Conservation (phyloP, 2,797 vertebrate genomes). For the Tolypeutes matacus region DNA sequence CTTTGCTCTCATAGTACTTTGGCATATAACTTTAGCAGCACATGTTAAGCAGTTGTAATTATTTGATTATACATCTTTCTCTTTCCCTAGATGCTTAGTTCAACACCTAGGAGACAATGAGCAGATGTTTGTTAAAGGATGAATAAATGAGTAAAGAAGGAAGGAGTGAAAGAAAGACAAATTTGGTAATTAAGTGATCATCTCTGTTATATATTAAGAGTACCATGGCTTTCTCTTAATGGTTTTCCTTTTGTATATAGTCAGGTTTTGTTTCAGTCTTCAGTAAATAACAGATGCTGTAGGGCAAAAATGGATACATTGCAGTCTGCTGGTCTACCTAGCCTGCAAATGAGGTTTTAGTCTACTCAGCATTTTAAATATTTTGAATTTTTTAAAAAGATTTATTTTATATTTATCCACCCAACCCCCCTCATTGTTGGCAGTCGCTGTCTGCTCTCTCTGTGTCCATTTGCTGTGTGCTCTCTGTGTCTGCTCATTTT, state of each 20-base stretch:
- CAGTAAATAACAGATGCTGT: not conserved
- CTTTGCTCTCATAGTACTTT: not conserved
- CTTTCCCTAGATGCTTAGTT: not conserved
- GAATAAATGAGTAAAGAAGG: not conserved
- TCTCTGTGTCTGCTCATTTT: no score
- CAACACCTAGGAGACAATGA: slow-evolving; percentile 17
- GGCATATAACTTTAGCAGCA: not conserved
- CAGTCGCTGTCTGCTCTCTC: no score
- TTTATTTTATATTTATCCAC: no score
- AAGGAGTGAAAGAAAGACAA: not conserved
- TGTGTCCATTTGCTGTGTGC: no score
- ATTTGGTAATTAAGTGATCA: not conserved
- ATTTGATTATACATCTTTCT: not conserved
- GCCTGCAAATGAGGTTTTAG: not conserved
- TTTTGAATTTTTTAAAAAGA: not conserved
- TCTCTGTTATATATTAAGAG: not conserved
- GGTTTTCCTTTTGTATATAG: not conserved
- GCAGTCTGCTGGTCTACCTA: not conserved
- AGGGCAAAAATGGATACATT: not conserved
- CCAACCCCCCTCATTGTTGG: no score
- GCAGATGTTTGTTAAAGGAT: slow-evolving; percentile 42
- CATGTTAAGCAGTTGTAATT: not conserved
- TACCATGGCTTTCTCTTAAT: not conserved
- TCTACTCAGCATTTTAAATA: not conserved
- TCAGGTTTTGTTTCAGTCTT: not conserved